Conservation (phyloP, 2,797 vertebrate species). For the Philypnodon macrostomus region DNA sequence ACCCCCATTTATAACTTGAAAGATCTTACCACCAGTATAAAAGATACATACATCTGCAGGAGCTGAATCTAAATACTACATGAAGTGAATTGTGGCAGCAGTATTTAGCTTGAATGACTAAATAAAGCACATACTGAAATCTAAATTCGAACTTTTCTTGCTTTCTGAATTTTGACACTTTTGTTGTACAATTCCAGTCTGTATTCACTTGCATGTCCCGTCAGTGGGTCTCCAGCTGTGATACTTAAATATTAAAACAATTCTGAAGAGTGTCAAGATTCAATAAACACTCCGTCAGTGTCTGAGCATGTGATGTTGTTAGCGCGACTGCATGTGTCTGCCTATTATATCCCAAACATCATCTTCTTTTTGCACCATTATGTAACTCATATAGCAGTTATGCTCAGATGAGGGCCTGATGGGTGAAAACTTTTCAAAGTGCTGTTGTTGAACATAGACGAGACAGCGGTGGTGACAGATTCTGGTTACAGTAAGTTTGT, state of each 20-base stretch:
- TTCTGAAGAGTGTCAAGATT: slow-evolving; percentile 1
- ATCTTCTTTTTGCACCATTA: slow-evolving; percentile 48
- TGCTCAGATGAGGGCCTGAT: slow-evolving; percentile 38
- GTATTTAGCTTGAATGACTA: too few species aligned
- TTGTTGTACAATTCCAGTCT: too few species aligned
- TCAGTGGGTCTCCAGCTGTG: slow-evolving; percentile 12
- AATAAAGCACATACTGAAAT: too few species aligned
- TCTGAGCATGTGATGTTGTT: slow-evolving; percentile 9
- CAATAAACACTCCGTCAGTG: neutral
- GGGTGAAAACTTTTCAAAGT: slow-evolving; percentile 69
- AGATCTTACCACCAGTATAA: neutral
- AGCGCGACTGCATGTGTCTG: slow-evolving; percentile 5
- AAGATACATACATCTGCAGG: too few species aligned
- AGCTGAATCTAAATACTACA: too few species aligned
- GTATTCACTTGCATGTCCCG: neutral
- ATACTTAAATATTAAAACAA: slow-evolving; percentile 4
- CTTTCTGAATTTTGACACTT: too few species aligned
- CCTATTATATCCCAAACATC: slow-evolving; percentile 25
- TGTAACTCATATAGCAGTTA: slow-evolving; percentile 70
- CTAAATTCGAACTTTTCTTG: too few species aligned
- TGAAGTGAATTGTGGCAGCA: neutral
- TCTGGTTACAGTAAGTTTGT: slow-evolving; percentile 33
- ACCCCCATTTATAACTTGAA: neutral
- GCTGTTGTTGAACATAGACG: slow-evolving; percentile 41
- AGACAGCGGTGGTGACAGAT: too few species aligned